Evolutionary conservation across 2,888 invertebrate species (phyloP).

Genomic region (Cephus runcator): DNA sequence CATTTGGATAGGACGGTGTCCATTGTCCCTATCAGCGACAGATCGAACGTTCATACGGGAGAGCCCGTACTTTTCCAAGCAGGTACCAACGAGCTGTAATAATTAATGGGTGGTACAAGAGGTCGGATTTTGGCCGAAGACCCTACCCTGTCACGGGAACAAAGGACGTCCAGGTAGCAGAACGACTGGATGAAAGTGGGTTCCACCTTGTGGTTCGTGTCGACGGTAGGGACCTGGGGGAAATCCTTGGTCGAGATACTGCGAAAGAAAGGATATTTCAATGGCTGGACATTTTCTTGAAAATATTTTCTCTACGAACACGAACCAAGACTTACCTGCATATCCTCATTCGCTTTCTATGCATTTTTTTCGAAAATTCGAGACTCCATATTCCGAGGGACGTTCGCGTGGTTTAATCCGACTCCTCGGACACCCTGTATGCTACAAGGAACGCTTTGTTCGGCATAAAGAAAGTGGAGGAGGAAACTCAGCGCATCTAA

Average conservation of each 20-base stretch:
- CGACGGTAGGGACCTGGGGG: not conserved
- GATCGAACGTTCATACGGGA: not conserved
- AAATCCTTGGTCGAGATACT: not conserved
- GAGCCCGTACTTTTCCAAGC: not conserved
- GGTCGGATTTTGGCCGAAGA: not conserved
- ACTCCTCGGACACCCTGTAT: conserved; percentile 50
- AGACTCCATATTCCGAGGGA: not conserved
- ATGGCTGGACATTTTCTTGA: not conserved
- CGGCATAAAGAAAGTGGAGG: conserved; percentile 59
- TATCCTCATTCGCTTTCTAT: not conserved
- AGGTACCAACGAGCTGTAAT: not conserved
- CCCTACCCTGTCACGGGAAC: not conserved
- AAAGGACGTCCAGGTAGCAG: not conserved
- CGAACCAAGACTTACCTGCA: not conserved
- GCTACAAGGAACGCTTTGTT: conserved; percentile 58
- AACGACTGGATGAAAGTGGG: not conserved
- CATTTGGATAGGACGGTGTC: not conserved
- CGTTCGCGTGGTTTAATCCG: not conserved
- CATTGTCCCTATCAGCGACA: not conserved
- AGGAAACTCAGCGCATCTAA: conserved; percentile 62
- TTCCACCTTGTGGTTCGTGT: not conserved
- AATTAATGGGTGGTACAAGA: not conserved
- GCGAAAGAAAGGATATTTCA: not conserved
- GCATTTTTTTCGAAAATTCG: not conserved
- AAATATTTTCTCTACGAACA: not conserved